These are phyloP conservation scores for Ariolimax columbianus DNA, from an alignment of 2,888 invertebrate genomes.

Conservation along the genomic window DNA sequence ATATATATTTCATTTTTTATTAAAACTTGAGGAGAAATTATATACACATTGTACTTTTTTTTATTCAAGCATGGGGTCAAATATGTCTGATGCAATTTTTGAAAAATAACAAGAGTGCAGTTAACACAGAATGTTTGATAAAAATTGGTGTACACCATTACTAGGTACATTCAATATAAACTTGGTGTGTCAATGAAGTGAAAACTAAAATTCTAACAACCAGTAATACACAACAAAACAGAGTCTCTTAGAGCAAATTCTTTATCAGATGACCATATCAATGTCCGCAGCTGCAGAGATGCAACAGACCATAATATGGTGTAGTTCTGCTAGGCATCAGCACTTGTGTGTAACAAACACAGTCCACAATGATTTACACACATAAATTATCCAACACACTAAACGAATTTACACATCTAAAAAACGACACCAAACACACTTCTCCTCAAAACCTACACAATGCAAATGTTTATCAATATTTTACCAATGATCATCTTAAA, in stretches of 20 bases:
- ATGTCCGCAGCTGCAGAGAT: neutral
- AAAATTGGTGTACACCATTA: neutral
- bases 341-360: constrained; percentile 2
- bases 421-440: neutral
- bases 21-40: too few relatives aligned
- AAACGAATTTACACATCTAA: neutral
- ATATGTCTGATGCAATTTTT: too few relatives aligned
- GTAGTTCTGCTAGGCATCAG: neutral
- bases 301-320: neutral
- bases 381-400: neutral
- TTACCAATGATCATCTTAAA: neutral
- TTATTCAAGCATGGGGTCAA: neutral
- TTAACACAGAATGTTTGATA: too few relatives aligned
- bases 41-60: neutral
- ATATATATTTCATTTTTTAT: too few relatives aligned
- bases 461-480: neutral
- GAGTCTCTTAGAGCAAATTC: neutral
- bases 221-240: neutral
- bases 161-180: neutral
- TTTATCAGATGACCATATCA: neutral
- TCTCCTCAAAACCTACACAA: neutral
- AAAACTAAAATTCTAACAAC: neutral
- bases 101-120: too few relatives aligned
- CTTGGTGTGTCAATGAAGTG: neutral
- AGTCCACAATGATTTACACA: neutral